Conservation (phyloP, 2,113 vertebrate genomes). For the Menidia beryllina region DNA sequence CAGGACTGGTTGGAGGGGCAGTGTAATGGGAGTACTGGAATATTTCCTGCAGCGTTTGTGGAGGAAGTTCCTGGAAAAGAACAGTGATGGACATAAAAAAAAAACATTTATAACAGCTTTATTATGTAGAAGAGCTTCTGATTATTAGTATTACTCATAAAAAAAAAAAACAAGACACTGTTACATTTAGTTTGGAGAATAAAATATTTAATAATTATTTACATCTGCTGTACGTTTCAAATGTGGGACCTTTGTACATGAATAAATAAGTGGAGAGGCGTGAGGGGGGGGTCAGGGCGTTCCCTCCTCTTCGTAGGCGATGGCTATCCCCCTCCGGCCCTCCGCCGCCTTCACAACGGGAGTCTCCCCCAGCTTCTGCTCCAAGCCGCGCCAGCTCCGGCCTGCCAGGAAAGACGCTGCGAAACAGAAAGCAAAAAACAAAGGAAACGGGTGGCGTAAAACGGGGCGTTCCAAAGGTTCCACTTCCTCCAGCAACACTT, state of each 20-base stretch:
- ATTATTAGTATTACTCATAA: background rate
- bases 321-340: slow-evolving; percentile 92
- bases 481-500: no score
- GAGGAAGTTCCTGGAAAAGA: slow-evolving; percentile 43
- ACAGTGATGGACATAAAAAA: slow-evolving; percentile 1
- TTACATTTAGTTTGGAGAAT: background rate
- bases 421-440: slow-evolving; percentile 4
- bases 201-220: slow-evolving; percentile 3
- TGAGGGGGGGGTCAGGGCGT: slow-evolving; percentile 20
- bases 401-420: slow-evolving; percentile 89
- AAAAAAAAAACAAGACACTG: background rate
- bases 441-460: no score
- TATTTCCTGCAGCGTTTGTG: slow-evolving; percentile 91
- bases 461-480: no score
- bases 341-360: slow-evolving; percentile 84
- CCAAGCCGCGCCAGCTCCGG: slow-evolving; percentile 93
- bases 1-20: slow-evolving; percentile 93
- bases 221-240: background rate
- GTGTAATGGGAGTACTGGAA: slow-evolving; percentile 88
- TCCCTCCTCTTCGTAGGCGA: slow-evolving; percentile 94
- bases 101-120: no score
- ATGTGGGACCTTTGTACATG: background rate
- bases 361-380: slow-evolving; percentile 89
- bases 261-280: slow-evolving; percentile 20
- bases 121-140: background rate